Base-by-base conservation (phyloP, 1,140 invertebrate genomes). In the Adelges cooleyi region DNA sequence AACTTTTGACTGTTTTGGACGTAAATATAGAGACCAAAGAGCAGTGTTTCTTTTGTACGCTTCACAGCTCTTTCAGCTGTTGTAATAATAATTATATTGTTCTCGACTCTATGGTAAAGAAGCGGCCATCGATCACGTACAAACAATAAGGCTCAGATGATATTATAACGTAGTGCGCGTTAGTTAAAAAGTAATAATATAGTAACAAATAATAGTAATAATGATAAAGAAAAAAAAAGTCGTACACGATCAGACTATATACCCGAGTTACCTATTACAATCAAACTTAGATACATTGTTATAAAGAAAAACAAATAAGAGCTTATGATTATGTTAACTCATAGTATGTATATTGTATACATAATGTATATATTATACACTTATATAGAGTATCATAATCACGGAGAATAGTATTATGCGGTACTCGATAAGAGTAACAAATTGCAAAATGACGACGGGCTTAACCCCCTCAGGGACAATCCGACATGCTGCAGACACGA, bases 101-200 rank as follows among this genome's bases (percentile, higher is more conserved):
- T 62, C 54, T 59, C 54, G 10, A 18, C 42, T 59, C 38, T 18
- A 25, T 44, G 42, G 46, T n/a, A 59, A 59, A 48, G 22, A 59
- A 44, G 25, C 54, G 29, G 54, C 54, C 54, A 59, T 59, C 54
- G 54, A 59, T 59, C 54, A 59, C 54, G 42, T 44, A 59, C 54
- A 59, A 29, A 59, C 40, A 59, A 59, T 59, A 59, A 59, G 54
- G 54, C 23, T 44, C 17, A 22, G 53, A 42, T 23, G 54, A 46
- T 46, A 46, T 38, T 29, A 59, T 29, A 46, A 59, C 54, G 3
- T 25, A 38, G 17, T 18, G n/a, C n/a, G 38, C 38, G 53, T 59
- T 44, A n/a, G 40, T 59, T 59, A 46, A 59, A 59, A 59, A 33
- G 5, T 33, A 33, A 33, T 33, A 33, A 5, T 33, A 11, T 33